These are phyloP conservation scores for Goniozus legneri DNA, from an alignment of 1,140 invertebrate genomes.

Conservation along the genomic window DNA sequence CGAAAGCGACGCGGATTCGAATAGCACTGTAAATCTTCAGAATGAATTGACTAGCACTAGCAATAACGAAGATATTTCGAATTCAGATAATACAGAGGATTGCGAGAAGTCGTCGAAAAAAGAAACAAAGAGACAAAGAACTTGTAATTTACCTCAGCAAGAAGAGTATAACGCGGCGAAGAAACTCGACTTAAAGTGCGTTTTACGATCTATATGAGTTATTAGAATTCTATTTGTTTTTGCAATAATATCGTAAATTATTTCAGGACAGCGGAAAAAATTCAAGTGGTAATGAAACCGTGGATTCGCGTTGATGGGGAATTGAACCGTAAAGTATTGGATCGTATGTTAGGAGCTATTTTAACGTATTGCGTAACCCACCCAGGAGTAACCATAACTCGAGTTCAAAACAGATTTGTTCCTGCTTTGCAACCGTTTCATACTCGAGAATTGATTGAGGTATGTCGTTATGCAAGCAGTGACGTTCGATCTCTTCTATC, in stretches of 20 bases:
- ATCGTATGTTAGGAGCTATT: conserved; percentile 66
- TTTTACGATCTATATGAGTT: neutral
- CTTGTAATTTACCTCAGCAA: conserved; percentile 33
- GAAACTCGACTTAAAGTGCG: conserved; percentile 43
- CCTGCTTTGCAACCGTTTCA: conserved; percentile 55
- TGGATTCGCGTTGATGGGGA: conserved; percentile 75
- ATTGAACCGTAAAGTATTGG: conserved; percentile 66
- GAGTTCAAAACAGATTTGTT: conserved; percentile 57
- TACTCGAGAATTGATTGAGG: conserved; percentile 54
- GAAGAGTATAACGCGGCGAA: conserved; percentile 39
- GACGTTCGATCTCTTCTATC: conserved; percentile 6
- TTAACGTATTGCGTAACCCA: conserved; percentile 62
- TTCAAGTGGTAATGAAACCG: conserved; percentile 56
- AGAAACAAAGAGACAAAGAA: conserved; percentile 25
- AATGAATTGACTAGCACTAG: too few relatives aligned
- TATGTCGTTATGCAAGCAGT: conserved; percentile 20
- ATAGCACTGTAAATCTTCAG: too few relatives aligned
- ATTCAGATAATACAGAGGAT: too few relatives aligned
- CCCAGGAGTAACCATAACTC: conserved; percentile 57
- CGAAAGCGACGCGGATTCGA: too few relatives aligned
- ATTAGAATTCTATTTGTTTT: conserved; percentile 2
- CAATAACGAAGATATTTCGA: too few relatives aligned
- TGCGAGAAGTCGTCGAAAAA: too few relatives aligned
- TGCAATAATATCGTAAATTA: neutral
- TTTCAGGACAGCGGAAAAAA: conserved; percentile 45